phyloP scores from a whole-genome alignment of 1,140 invertebrate genomes.

The Popillia japonica region DNA sequence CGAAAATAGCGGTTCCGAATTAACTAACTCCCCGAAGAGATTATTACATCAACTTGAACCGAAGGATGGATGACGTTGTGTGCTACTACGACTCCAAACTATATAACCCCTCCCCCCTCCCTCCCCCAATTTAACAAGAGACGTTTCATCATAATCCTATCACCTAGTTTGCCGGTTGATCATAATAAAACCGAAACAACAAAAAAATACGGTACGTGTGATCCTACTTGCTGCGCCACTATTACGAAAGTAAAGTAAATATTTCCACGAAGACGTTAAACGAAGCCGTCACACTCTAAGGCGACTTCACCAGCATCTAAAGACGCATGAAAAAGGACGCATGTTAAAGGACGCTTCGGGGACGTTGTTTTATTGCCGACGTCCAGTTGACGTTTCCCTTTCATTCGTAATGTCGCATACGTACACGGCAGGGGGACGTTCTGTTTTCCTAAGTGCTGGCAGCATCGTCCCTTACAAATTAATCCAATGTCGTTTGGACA shows the following conservation, averaged over 20 bases:
- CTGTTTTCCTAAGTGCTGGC: background rate
- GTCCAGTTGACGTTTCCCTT: background rate
- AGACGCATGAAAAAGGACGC: background rate
- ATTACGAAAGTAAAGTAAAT: background rate
- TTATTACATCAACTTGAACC: conserved; percentile 11
- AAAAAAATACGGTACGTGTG: no score
- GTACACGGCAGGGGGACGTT: background rate
- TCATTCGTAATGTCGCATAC: background rate
- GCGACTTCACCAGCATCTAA: background rate
- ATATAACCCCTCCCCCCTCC: no score
- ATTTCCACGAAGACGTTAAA: background rate
- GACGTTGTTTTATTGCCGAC: background rate
- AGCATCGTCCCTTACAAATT: background rate
- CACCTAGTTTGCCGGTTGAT: no score
- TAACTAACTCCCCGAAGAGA: conserved; percentile 10
- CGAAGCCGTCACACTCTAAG: background rate
- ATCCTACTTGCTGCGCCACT: no score
- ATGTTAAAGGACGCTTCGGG: background rate
- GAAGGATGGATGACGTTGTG: background rate
- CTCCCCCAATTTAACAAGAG: no score
- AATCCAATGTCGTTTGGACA: background rate
- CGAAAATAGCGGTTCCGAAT: conserved; percentile 12
- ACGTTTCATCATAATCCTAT: no score
- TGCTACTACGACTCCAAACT: no score
- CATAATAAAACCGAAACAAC: no score